Evolutionary conservation across 2,113 vertebrate species (phyloP), one percentile per base, ranked within the genome.

Genomic region (Embiotoca jacksoni): DNA sequence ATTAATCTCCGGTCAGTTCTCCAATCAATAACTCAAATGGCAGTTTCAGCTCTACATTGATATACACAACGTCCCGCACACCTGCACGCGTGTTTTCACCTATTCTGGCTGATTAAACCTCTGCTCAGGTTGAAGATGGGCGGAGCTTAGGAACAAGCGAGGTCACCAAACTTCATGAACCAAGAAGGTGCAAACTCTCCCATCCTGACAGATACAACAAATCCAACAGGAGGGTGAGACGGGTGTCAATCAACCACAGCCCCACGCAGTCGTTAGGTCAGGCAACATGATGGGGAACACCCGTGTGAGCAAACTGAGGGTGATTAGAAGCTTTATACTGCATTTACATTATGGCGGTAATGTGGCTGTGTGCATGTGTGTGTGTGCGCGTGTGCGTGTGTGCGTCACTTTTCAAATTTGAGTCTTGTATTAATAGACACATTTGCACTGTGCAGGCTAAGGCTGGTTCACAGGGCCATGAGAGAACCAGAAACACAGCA

Each of bases 401-500:
- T 44, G 13, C 2, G 3, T 44, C 41, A n/a, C 5, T 50, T 50
- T 50, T n/a, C 36, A 36, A 52, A 30, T 37, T 52, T 65, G 30
- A 14, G 11, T 16, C 16, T 57, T 46, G 54, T n/a, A 56, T 46
- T 41, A 46, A 56, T 16, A 69, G 37, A 56, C 4, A 3, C 36
- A 23, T n/a, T 16, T n/a, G 49, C 49, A 16, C 1, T 52, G 49
- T 52, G 49, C 49, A 16, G 2, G 33, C 15, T 39, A 14, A 59
- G 33, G 30, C 44, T 49, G 41, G 14, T 37, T 54, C 15, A 41
- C 39, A 5, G 1, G 23, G 4, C 23, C n/a, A 30, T 5, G 30
- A 66, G 53, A 75, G 44, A 64, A 53, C 2, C 13, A 54, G 47
- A 54, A 30, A 11, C 13, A 63, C 8, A 46, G 33, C 60, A 53